Conservation (phyloP, 2,888 invertebrate genomes). For the Quadroppia sp. region DNA sequence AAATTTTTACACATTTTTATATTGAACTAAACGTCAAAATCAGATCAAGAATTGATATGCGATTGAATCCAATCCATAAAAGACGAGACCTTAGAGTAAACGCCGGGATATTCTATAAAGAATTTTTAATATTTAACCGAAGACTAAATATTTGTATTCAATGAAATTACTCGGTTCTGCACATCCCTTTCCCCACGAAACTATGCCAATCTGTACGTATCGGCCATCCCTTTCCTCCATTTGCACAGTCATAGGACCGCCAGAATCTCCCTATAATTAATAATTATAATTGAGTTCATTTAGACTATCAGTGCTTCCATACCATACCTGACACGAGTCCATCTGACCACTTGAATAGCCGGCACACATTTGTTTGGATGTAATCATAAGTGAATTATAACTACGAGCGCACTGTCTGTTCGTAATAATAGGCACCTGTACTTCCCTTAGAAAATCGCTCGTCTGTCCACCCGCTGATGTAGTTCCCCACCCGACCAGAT, state of each 20-base stretch:
- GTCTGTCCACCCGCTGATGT: slow-evolving; percentile 38
- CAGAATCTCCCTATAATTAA: slow-evolving; percentile 63
- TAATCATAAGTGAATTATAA: slow-evolving; percentile 16
- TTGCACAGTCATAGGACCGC: slow-evolving; percentile 63
- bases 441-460: slow-evolving; percentile 27
- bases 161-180: too few species aligned
- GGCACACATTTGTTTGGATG: slow-evolving; percentile 38
- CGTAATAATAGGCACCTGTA: slow-evolving; percentile 30
- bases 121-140: too few species aligned
- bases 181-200: slow-evolving; percentile 64
- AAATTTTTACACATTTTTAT: too few species aligned
- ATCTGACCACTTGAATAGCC: slow-evolving; percentile 27
- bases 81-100: slow-evolving; percentile 60
- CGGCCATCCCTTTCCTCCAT: slow-evolving; percentile 41
- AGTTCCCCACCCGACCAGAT: slow-evolving; percentile 43
- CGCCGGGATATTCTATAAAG: slow-evolving; percentile 66
- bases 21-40: too few species aligned
- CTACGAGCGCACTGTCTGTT: slow-evolving; percentile 13
- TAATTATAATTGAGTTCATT: not conserved
- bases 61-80: slow-evolving; percentile 22
- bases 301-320: not conserved
- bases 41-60: too few species aligned
- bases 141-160: too few species aligned
- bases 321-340: slow-evolving; percentile 40
- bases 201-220: slow-evolving; percentile 57